These are phyloP conservation scores for Leptinotarsa tumamoca DNA, from an alignment of 2,888 invertebrate genomes.

Conservation along the genomic window DNA sequence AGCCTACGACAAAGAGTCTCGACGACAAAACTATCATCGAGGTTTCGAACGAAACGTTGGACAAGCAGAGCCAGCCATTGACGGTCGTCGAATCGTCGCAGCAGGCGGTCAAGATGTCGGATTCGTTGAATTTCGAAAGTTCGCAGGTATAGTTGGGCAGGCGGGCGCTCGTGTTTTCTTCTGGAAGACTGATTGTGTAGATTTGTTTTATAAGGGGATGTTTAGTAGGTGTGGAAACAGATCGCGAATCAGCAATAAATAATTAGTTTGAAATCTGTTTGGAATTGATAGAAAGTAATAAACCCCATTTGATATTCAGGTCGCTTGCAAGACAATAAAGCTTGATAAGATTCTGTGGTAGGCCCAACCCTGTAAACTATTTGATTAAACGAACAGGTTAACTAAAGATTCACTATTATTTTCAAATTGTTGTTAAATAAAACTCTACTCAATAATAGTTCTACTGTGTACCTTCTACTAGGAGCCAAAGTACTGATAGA, in stretches of 20 bases:
- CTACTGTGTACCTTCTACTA: no score
- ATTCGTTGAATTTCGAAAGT: slow-evolving; percentile 49
- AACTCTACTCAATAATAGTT: no score
- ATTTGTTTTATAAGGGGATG: slow-evolving; percentile 5
- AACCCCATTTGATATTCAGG: no score
- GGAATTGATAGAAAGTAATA: no score
- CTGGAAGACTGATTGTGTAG: slow-evolving; percentile 54
- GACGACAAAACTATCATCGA: slow-evolving; percentile 63
- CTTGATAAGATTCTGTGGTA: no score
- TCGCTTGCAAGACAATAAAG: no score
- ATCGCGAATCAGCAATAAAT: not conserved
- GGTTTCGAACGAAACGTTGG: slow-evolving; percentile 62
- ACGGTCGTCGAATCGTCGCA: slow-evolving; percentile 33
- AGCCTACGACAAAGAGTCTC: slow-evolving; percentile 57
- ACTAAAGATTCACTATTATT: no score
- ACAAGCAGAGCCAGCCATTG: slow-evolving; percentile 53
- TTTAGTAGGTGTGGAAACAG: slow-evolving; percentile 3
- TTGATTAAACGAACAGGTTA: no score
- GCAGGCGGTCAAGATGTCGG: slow-evolving; percentile 39
- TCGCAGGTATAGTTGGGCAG: slow-evolving; percentile 52
- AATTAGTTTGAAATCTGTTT: no score
- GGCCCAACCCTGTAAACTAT: no score
- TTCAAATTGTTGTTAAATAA: no score
- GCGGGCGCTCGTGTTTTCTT: slow-evolving; percentile 38
- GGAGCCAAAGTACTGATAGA: no score